Evolutionary conservation across 2,113 vertebrate genomes (phyloP).

Genomic region (Oncorhynchus tshawytscha): DNA sequence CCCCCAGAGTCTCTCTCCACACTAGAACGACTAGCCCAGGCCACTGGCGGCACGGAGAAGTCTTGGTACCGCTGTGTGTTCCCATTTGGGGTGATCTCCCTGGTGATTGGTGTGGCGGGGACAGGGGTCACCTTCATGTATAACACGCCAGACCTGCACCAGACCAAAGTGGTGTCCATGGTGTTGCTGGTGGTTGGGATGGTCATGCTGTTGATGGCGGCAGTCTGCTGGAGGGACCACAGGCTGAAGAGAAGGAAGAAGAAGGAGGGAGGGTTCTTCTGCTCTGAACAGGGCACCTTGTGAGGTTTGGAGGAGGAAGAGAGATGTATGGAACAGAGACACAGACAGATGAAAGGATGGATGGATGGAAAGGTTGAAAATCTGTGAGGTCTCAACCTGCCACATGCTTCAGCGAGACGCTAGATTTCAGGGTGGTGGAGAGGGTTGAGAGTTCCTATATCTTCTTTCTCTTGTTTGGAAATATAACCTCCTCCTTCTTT

Average conservation of each 20-base stretch:
- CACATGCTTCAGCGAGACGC: too few species aligned
- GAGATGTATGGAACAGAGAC: background rate
- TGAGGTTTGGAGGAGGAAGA: constrained; percentile 54
- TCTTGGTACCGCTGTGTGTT: constrained; percentile 83
- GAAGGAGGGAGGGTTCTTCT: constrained; percentile 73
- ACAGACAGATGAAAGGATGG: background rate
- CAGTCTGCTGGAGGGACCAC: constrained; percentile 83
- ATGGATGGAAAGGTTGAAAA: background rate
- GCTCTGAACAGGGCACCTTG: constrained; percentile 78
- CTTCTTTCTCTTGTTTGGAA: background rate
- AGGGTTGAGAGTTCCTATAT: background rate
- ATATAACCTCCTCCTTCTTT: background rate
- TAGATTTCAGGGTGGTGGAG: background rate
- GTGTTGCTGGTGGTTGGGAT: constrained; percentile 76
- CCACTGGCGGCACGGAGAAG: constrained; percentile 83
- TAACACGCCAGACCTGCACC: constrained; percentile 70
- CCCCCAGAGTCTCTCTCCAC: constrained; percentile 70
- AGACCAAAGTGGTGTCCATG: constrained; percentile 84
- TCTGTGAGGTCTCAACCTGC: background rate
- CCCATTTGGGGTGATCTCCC: constrained; percentile 81
- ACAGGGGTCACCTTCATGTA: constrained; percentile 87
- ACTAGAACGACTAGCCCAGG: constrained; percentile 81
- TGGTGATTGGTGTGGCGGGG: constrained; percentile 80
- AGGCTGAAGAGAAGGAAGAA: constrained; percentile 68
- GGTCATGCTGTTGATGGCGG: constrained; percentile 78